Evolutionary conservation across 2,888 invertebrate genomes (phyloP).

Genomic region (Drosophila dives): DNA sequence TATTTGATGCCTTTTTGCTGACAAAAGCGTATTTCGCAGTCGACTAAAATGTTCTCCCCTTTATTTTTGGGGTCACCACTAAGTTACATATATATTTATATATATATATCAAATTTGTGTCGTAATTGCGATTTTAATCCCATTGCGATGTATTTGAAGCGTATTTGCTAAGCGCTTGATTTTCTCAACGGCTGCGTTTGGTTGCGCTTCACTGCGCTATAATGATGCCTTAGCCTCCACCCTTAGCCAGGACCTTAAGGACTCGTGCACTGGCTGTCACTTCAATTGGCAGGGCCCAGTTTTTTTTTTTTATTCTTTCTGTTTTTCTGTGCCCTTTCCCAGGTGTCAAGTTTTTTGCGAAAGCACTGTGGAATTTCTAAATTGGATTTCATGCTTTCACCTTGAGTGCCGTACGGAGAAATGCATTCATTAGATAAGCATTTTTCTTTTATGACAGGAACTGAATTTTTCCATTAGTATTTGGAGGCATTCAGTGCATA

Average conservation of each 20-base stretch:
- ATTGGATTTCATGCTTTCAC: background rate
- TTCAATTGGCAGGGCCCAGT: slow-evolving; percentile 40
- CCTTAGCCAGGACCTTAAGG: slow-evolving; percentile 13
- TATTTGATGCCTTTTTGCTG: background rate
- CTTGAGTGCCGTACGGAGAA: background rate
- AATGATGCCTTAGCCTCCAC: slow-evolving; percentile 53
- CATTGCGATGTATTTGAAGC: slow-evolving; percentile 65
- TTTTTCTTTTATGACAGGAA: background rate
- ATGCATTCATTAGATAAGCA: background rate
- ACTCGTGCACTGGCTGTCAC: slow-evolving; percentile 32
- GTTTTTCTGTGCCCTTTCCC: slow-evolving; percentile 1
- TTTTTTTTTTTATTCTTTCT: background rate
- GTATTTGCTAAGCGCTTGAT: slow-evolving; percentile 54
- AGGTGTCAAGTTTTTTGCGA: slow-evolving; percentile 16
- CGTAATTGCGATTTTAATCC: slow-evolving; percentile 70
- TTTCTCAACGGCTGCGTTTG: slow-evolving; percentile 57
- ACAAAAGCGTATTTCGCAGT: background rate
- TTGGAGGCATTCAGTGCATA: background rate
- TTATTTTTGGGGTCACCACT: slow-evolving; percentile 12
- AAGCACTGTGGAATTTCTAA: slow-evolving; percentile 23
- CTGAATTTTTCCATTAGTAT: background rate
- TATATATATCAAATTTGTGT: background rate
- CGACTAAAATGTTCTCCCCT: background rate
- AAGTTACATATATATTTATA: background rate
- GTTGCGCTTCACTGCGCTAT: slow-evolving; percentile 48